Evolutionary conservation across 2,113 vertebrate species (phyloP).

Genomic region (Ellobius talpinus): DNA sequence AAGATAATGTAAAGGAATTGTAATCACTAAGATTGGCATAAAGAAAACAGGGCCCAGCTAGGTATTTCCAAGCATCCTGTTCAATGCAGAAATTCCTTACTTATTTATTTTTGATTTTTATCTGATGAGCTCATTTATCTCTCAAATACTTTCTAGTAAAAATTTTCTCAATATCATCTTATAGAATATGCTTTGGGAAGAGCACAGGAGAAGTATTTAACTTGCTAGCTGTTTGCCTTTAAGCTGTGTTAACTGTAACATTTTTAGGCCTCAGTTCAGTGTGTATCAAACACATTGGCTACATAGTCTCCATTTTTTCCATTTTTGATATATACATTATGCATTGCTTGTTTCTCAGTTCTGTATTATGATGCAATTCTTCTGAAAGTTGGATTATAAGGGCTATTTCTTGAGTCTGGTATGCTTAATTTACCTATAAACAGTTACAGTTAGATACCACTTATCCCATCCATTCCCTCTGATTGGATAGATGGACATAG

Average conservation of each 20-base stretch:
- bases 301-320: background rate
- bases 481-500: background rate
- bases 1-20: constrained; percentile 20
- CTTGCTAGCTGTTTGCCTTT: background rate
- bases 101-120: constrained; percentile 38
- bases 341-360: constrained; percentile 24
- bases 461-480: background rate
- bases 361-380: background rate
- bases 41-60: background rate
- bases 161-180: constrained; percentile 9
- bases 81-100: background rate
- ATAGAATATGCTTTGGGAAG: background rate
- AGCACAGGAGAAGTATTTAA: background rate
- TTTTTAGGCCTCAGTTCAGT: background rate
- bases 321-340: background rate
- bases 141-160: background rate
- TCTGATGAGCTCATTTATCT: constrained; percentile 20
- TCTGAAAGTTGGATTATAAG: constrained; percentile 47
- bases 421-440: constrained; percentile 32
- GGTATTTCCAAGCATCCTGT: background rate
- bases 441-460: constrained; percentile 19
- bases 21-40: constrained; percentile 5
- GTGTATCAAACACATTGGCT: background rate
- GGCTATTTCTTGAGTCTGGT: background rate
- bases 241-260: background rate